These are phyloP conservation scores for Mesoclemmys tuberculata DNA, from an alignment of 2,113 vertebrate genomes.

Conservation along the genomic window DNA sequence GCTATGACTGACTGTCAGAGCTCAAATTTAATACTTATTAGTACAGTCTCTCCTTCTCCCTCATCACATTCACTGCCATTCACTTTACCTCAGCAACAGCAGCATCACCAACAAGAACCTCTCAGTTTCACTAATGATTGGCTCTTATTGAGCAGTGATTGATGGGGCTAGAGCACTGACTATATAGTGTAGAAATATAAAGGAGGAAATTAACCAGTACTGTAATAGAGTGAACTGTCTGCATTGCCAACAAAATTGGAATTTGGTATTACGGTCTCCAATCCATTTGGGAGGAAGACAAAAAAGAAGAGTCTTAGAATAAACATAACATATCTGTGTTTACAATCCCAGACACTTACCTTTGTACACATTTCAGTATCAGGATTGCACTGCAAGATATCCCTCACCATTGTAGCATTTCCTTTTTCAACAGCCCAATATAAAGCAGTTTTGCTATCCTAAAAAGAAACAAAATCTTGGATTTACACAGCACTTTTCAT, in stretches of 20 bases:
- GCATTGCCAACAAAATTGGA: neutral
- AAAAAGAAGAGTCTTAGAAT: neutral
- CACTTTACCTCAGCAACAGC: neutral
- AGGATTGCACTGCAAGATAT: conserved; percentile 97
- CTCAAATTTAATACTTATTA: neutral
- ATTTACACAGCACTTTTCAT: neutral
- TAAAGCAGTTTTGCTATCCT: conserved; percentile 97
- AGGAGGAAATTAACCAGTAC: neutral
- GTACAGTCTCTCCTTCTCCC: neutral
- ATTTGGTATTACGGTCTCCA: neutral
- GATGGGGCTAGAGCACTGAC: neutral
- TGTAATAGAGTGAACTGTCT: accelerated
- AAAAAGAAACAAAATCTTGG: neutral
- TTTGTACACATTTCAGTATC: conserved; percentile 97
- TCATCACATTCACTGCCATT: neutral
- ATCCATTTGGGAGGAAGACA: accelerated
- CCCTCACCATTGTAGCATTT: conserved; percentile 95
- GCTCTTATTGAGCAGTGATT: neutral
- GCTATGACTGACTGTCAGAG: accelerated
- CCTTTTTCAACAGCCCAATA: conserved; percentile 99
- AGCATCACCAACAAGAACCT: neutral
- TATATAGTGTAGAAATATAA: neutral
- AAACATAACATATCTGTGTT: neutral
- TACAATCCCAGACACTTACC: conserved; percentile 75
- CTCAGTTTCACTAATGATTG: neutral